phyloP scores from a whole-genome alignment of 1,140 invertebrate genomes.

The Antheraea pernyi region DNA sequence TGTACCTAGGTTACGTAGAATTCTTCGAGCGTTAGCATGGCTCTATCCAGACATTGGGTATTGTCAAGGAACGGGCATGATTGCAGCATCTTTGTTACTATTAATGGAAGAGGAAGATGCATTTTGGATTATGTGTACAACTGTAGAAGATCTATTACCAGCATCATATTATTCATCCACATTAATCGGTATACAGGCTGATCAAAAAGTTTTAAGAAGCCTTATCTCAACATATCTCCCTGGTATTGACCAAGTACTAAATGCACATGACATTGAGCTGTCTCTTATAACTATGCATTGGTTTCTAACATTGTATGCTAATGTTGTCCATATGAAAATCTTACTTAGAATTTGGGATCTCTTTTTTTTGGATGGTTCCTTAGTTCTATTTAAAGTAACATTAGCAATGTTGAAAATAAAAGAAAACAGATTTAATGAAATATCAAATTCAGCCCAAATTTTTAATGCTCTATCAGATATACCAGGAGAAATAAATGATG shows the following conservation, averaged over 20 bases:
- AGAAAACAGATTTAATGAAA: slow-evolving; percentile 89
- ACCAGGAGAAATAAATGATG: slow-evolving; percentile 94
- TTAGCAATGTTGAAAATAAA: slow-evolving; percentile 97
- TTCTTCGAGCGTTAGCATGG: slow-evolving; percentile 96
- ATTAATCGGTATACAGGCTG: slow-evolving; percentile 95
- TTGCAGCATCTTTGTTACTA: slow-evolving; percentile 96
- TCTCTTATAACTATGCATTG: slow-evolving; percentile 98
- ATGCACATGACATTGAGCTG: slow-evolving; percentile 97
- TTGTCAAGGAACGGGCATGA: slow-evolving; percentile 98
- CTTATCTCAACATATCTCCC: slow-evolving; percentile 94
- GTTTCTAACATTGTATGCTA: slow-evolving; percentile 99
- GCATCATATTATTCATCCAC: slow-evolving; percentile 98
- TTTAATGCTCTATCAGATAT: slow-evolving; percentile 98
- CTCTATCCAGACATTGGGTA: slow-evolving; percentile 99
- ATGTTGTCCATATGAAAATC: slow-evolving; percentile 98
- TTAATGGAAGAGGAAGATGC: slow-evolving; percentile 99
- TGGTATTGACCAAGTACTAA: slow-evolving; percentile 92
- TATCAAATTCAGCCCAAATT: slow-evolving; percentile 97
- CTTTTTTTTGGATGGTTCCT: slow-evolving; percentile 97
- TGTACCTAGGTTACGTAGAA: slow-evolving; percentile 92
- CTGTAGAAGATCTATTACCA: slow-evolving; percentile 98
- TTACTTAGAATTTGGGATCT: slow-evolving; percentile 98
- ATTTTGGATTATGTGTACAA: slow-evolving; percentile 99
- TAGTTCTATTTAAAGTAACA: slow-evolving; percentile 97
- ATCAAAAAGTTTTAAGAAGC: slow-evolving; percentile 95